Conservation (phyloP, 2,888 invertebrate genomes). For the Coleophora deauratella region DNA sequence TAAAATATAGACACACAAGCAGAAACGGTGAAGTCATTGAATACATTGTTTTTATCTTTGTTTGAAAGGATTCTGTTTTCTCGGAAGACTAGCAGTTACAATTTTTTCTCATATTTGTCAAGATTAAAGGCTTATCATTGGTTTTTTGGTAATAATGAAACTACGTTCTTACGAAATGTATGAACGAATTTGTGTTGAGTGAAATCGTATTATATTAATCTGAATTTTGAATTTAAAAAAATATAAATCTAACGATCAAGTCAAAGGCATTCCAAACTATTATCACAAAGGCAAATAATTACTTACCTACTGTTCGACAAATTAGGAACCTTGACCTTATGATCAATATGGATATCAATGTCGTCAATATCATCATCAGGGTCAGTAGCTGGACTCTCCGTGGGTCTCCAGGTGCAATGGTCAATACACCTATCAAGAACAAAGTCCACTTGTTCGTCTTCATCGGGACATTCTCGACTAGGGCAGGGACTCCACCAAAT, state of each 20-base stretch:
- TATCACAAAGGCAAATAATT: conserved; percentile 1
- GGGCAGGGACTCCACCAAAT: conserved; percentile 91
- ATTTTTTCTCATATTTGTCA: conserved; percentile 11
- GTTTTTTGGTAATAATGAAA: background rate
- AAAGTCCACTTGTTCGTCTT: conserved; percentile 81
- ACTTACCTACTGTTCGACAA: conserved; percentile 50
- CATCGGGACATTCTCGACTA: conserved; percentile 84
- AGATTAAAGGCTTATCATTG: conserved; percentile 4
- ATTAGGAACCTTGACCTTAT: conserved; percentile 56
- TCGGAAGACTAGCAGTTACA: conserved; percentile 27
- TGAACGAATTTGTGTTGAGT: too few species aligned
- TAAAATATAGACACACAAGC: too few species aligned
- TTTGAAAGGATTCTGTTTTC: conserved; percentile 11
- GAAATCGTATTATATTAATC: too few species aligned
- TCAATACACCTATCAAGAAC: conserved; percentile 82
- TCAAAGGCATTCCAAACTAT: too few species aligned
- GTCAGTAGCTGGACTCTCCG: conserved; percentile 49
- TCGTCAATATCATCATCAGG: conserved; percentile 66
- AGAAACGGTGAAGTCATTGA: background rate
- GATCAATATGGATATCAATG: conserved; percentile 70
- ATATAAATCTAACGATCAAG: too few species aligned
- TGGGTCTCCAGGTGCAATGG: conserved; percentile 76
- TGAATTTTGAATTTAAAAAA: too few species aligned
- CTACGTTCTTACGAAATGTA: too few species aligned
- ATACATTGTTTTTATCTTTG: conserved; percentile 1